phyloP scores from a whole-genome alignment of 2,888 invertebrate species.

The Andrena hattorfiana region DNA sequence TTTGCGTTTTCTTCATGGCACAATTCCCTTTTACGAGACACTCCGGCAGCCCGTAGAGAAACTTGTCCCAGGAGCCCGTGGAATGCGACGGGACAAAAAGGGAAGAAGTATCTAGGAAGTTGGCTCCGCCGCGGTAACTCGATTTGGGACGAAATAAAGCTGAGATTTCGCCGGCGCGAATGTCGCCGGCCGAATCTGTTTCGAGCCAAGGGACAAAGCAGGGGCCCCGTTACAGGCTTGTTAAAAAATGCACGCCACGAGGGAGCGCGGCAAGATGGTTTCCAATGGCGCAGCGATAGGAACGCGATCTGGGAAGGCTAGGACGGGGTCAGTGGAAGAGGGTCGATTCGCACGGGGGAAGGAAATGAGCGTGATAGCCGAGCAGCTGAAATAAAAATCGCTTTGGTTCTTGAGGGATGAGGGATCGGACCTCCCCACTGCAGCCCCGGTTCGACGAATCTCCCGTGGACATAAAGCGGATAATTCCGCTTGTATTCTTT shows the following conservation, averaged over 20 bases:
- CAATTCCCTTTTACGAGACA: slow-evolving; percentile 59
- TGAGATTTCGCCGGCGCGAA: slow-evolving; percentile 42
- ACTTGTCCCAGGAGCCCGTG: slow-evolving; percentile 33
- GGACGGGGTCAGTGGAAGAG: slow-evolving; percentile 1
- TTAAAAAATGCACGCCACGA: slow-evolving; percentile 47
- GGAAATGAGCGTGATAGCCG: slow-evolving; percentile 33
- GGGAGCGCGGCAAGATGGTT: not conserved
- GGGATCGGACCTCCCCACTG: slow-evolving; percentile 32
- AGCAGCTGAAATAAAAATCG: slow-evolving; percentile 59
- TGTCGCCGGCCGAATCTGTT: slow-evolving; percentile 37
- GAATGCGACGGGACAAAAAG: slow-evolving; percentile 39
- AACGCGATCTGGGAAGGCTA: not conserved
- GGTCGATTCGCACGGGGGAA: slow-evolving; percentile 1
- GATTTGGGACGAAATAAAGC: slow-evolving; percentile 59
- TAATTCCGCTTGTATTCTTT: slow-evolving; percentile 30
- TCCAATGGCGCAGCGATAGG: not conserved
- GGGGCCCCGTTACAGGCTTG: slow-evolving; percentile 11
- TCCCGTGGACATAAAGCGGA: slow-evolving; percentile 73
- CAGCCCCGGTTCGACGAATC: slow-evolving; percentile 75
- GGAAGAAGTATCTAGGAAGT: slow-evolving; percentile 32
- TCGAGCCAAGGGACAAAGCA: not conserved
- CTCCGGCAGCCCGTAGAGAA: slow-evolving; percentile 39
- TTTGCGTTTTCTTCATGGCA: slow-evolving; percentile 41
- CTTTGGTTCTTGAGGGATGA: slow-evolving; percentile 44
- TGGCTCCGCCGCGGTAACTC: slow-evolving; percentile 51